These are phyloP conservation scores for Calephelis perditalis DNA, from an alignment of 2,888 invertebrate species.

Conservation along the genomic window DNA sequence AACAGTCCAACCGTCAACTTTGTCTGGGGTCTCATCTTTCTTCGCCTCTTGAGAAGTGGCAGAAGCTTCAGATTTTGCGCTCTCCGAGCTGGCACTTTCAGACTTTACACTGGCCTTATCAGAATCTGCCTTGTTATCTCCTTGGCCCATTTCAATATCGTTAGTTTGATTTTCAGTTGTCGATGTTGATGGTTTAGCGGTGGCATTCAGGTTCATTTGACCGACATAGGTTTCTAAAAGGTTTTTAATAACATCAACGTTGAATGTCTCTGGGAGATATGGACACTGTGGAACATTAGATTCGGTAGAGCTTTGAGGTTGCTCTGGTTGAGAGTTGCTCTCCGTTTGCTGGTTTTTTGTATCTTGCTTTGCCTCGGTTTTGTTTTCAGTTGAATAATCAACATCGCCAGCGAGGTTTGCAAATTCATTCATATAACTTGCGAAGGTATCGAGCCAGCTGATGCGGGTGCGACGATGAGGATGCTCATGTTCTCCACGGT, in stretches of 20 bases:
- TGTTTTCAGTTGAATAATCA: constrained; percentile 35
- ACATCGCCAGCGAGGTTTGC: constrained; percentile 68
- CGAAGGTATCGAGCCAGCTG: constrained; percentile 70
- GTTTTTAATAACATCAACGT: neutral
- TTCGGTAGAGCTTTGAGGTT: constrained; percentile 18
- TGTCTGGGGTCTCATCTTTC: constrained; percentile 49
- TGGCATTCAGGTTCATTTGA: constrained; percentile 6
- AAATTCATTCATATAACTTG: constrained; percentile 74
- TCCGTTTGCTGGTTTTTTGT: constrained; percentile 25
- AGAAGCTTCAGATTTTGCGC: constrained; percentile 31
- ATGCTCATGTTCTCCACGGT: constrained; percentile 34
- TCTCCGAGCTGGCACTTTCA: constrained; percentile 19
- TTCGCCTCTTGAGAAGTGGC: constrained; percentile 23
- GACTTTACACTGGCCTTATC: constrained; percentile 26
- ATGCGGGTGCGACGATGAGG: constrained; percentile 39
- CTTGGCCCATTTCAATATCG: constrained; percentile 43
- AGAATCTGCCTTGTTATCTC: constrained; percentile 31
- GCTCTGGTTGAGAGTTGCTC: constrained; percentile 28
- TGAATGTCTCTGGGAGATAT: constrained; percentile 20
- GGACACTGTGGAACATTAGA: constrained; percentile 26
- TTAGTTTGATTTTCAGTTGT: constrained; percentile 13
- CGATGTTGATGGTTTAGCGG: constrained; percentile 14
- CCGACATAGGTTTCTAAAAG: neutral
- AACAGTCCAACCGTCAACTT: constrained; percentile 58
- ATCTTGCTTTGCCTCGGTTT: constrained; percentile 26